Evolutionary conservation across 2,797 vertebrate species (phyloP), one percentile per base, ranked within the genome.

Genomic region (Aplochiton taeniatus): DNA sequence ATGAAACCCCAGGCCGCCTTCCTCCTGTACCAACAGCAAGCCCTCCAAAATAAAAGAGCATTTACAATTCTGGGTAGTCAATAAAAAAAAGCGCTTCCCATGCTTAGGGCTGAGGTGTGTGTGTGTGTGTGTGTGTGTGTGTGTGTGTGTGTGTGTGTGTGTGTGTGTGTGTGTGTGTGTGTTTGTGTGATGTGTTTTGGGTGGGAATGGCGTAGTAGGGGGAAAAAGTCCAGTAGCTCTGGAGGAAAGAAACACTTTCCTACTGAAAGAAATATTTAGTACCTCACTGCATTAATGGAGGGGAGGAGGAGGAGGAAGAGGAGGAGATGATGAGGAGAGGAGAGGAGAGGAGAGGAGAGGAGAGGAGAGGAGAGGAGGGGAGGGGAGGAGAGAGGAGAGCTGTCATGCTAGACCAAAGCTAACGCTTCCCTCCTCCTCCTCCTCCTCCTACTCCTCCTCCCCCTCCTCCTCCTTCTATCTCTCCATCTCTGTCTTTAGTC

Each of bases 31-130:
- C 84, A 84, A 84, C 83, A 85, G 90, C 88, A 86, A 89, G 85
- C 84, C 84, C 86, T 90, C 88, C 90, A 90, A 76, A 87, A 88
- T 85, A 83, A 83, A 81, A 79, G 75, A 87, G 88, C 87, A 88
- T 90, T 85, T 88, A 89, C 83, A 88, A 90, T 88, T 85, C 79
- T 74, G 66, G 78, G 81, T 71, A 84, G 86, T 91, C 85, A 84
- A 88, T 88, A 86, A 89, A 88, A 85, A 54, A 70, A 67, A 61
- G 55, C 48, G 54, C 68, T 65, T 73, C 63, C 70, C 64, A 49
- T 58, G 52, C 31, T n/a, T 16, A 31, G 48, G 14, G 16, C 18
- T 81, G 82, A 84, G 78, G 72, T 74, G 78, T 65, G 70, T 42
- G 58, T 50, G 68, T 45, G 75, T 58, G 19, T 13, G n/a, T 31